Conservation (phyloP, 2,113 vertebrate genomes). For the Morone chrysops region DNA sequence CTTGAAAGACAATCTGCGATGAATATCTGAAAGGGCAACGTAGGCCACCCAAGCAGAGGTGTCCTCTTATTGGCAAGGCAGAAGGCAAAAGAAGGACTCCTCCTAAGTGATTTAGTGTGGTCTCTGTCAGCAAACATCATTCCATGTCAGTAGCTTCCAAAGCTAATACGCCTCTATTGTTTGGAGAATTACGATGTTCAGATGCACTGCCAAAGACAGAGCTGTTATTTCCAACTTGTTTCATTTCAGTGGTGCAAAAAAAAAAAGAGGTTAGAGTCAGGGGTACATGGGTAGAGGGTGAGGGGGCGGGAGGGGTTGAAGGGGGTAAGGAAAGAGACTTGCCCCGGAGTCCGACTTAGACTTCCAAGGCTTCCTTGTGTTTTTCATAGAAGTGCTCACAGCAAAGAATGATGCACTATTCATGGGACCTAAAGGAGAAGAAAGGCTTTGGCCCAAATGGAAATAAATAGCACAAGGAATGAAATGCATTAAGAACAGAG, state of each 20-base stretch:
- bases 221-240: slow-evolving; percentile 81
- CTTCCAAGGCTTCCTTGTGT: slow-evolving; percentile 60
- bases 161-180: slow-evolving; percentile 80
- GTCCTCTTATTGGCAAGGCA: slow-evolving; percentile 34
- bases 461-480: slow-evolving; percentile 63
- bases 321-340: slow-evolving; percentile 37
- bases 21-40: slow-evolving; percentile 15
- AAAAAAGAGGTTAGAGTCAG: slow-evolving; percentile 34
- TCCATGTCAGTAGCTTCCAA: slow-evolving; percentile 83
- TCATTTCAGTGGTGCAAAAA: slow-evolving; percentile 60
- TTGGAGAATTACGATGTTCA: slow-evolving; percentile 75
- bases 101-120: slow-evolving; percentile 78
- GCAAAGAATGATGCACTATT: slow-evolving; percentile 75
- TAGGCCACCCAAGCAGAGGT: slow-evolving; percentile 63
- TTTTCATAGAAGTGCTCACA: slow-evolving; percentile 62
- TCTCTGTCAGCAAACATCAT: slow-evolving; percentile 81
- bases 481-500: slow-evolving; percentile 58
- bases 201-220: slow-evolving; percentile 76
- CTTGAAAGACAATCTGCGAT: slow-evolving; percentile 2
- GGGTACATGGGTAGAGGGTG: slow-evolving; percentile 14
- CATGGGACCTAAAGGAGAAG: slow-evolving; percentile 64
- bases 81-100: slow-evolving; percentile 61
- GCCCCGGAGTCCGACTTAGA: slow-evolving; percentile 73
- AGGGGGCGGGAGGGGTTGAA: too few species aligned
- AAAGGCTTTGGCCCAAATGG: slow-evolving; percentile 69